phyloP scores from a whole-genome alignment of 2,113 vertebrate genomes.

The Podilymbus podiceps region DNA sequence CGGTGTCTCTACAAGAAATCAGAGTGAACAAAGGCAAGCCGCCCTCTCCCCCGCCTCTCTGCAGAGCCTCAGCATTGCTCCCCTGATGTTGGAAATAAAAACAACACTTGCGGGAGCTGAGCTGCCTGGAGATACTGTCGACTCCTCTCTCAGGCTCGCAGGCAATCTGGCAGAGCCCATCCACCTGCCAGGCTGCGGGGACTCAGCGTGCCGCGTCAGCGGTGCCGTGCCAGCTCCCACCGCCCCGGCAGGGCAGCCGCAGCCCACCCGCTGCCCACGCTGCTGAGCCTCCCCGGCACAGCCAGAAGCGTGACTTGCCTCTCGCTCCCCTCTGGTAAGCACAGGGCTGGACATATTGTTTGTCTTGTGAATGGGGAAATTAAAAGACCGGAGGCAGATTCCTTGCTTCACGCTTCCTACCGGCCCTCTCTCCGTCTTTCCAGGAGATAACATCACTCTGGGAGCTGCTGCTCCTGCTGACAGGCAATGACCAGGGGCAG shows the following conservation, averaged over 20 bases:
- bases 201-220: not conserved
- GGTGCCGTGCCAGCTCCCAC: not conserved
- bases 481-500: not conserved
- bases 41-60: not conserved
- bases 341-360: not conserved
- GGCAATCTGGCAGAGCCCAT: not conserved
- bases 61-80: not conserved
- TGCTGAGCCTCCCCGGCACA: rapidly evolving
- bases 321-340: rapidly evolving
- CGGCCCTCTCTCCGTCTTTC: not conserved
- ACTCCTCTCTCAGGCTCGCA: not conserved
- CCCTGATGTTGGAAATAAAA: not conserved
- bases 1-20: not conserved
- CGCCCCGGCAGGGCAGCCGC: not conserved
- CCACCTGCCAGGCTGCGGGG: not conserved
- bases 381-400: not conserved
- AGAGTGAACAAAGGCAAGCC: not conserved
- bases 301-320: not conserved
- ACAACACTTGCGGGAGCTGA: not conserved
- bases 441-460: not conserved
- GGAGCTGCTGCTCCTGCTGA: not conserved
- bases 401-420: not conserved
- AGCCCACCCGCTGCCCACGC: not conserved
- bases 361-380: not conserved
- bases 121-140: not conserved